Percentiles rank a stretch among this genome's conserved stretches.
These are phyloP conservation scores for Zaprionus lineosus DNA, from an alignment of 2,888 invertebrate genomes.

Conservation along the genomic window DNA sequence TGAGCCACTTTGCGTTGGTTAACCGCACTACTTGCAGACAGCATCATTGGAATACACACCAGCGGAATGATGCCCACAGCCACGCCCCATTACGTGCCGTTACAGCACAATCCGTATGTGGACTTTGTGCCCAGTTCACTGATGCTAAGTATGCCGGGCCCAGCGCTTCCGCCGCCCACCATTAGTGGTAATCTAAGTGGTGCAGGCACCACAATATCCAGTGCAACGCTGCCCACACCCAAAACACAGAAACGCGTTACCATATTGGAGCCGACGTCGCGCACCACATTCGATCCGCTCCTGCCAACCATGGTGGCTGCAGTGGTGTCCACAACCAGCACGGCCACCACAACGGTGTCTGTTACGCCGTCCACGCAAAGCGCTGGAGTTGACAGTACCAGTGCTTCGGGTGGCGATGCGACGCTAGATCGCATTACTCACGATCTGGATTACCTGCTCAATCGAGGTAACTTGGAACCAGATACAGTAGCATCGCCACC, in stretches of 20 bases:
- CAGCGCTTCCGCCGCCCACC: slow-evolving; percentile 53
- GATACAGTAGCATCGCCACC: slow-evolving; percentile 53
- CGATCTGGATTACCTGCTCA: slow-evolving; percentile 91
- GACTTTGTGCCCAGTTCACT: slow-evolving; percentile 66
- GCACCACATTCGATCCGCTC: slow-evolving; percentile 80
- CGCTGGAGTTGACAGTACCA: slow-evolving; percentile 21
- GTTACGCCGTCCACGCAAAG: slow-evolving; percentile 50
- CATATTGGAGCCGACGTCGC: slow-evolving; percentile 81
- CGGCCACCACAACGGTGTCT: slow-evolving; percentile 44
- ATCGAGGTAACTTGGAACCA: slow-evolving; percentile 83
- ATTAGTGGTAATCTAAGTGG: slow-evolving; percentile 63
- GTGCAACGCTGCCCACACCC: slow-evolving; percentile 71
- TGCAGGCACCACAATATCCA: slow-evolving; percentile 12
- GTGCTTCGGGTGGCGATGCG: slow-evolving; percentile 67
- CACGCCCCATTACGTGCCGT: slow-evolving; percentile 58
- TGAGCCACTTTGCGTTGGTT: neutral
- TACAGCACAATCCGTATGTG: slow-evolving; percentile 79
- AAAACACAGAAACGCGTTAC: slow-evolving; percentile 82
- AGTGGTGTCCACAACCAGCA: slow-evolving; percentile 60
- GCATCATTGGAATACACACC: slow-evolving; percentile 82
- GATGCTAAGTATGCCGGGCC: slow-evolving; percentile 49
- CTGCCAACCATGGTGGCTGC: slow-evolving; percentile 79
- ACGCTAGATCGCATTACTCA: slow-evolving; percentile 91
- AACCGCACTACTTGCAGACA: slow-evolving; percentile 69
- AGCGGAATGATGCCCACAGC: slow-evolving; percentile 62